Conservation (phyloP, 2,888 invertebrate genomes). For the Arctia plantaginis region DNA sequence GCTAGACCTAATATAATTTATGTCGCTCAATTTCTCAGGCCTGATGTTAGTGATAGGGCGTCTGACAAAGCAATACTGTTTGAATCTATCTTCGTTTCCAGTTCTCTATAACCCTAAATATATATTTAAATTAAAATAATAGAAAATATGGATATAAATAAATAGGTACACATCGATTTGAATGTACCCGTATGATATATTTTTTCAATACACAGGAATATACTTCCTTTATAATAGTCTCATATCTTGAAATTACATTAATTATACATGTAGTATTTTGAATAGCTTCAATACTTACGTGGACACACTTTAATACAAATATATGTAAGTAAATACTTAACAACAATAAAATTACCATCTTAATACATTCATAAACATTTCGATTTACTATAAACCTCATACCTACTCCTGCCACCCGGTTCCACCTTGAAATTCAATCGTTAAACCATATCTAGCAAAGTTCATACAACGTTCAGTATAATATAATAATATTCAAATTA, state of each 20-base stretch:
- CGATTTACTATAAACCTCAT: conserved; percentile 56
- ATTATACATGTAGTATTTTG: conserved; percentile 58
- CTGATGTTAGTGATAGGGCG: conserved; percentile 48
- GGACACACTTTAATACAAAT: conserved; percentile 72
- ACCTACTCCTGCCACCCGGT: conserved; percentile 66
- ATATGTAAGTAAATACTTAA: conserved; percentile 77
- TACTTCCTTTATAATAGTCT: conserved; percentile 53
- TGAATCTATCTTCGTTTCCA: conserved; percentile 27
- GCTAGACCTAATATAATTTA: conserved; percentile 67
- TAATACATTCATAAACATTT: conserved; percentile 69
- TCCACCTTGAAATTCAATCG: conserved; percentile 65
- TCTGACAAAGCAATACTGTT: conserved; percentile 53
- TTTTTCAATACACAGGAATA: conserved; percentile 53
- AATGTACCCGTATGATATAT: conserved; percentile 48
- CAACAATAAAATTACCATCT: conserved; percentile 77
- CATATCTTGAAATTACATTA: conserved; percentile 64
- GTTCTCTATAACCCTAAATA: conserved; percentile 38
- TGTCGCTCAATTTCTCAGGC: conserved; percentile 47
- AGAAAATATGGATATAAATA: conserved; percentile 54
- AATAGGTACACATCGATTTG: conserved; percentile 44
- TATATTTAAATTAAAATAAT: conserved; percentile 44
- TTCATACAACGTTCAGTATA: conserved; percentile 72
- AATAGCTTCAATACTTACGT: conserved; percentile 68
- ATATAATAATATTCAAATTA: conserved; percentile 73
- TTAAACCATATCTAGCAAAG: conserved; percentile 74